Percentiles rank a stretch among this genome's conserved stretches.
Evolutionary conservation across 2,113 vertebrate species (phyloP).

Genomic region (Polyodon spathula): DNA sequence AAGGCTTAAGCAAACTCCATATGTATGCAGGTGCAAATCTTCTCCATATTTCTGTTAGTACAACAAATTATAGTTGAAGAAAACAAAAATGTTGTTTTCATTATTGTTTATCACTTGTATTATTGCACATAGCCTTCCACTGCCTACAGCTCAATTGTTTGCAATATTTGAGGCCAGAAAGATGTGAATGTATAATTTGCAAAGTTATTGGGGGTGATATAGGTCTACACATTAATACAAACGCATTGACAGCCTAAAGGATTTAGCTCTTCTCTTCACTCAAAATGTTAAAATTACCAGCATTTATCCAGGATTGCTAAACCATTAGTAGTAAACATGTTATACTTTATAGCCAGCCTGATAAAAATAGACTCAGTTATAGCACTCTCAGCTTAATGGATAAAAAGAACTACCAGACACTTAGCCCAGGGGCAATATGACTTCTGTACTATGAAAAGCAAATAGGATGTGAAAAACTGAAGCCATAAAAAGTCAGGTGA

Average conservation of each 20-base stretch:
- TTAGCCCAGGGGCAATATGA: slow-evolving; percentile 9
- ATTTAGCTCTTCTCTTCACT: slow-evolving; percentile 15
- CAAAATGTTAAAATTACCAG: slow-evolving; percentile 14
- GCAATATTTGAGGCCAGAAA: slow-evolving; percentile 6
- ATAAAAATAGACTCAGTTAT: slow-evolving; percentile 25
- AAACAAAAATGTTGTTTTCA: slow-evolving; percentile 8
- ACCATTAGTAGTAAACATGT: slow-evolving; percentile 5
- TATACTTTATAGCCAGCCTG: slow-evolving; percentile 3
- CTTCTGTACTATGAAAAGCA: slow-evolving; percentile 3
- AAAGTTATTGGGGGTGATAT: slow-evolving; percentile 14
- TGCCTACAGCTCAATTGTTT: slow-evolving; percentile 12
- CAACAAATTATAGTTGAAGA: not conserved
- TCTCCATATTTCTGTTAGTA: not conserved
- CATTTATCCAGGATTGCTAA: slow-evolving; percentile 11
- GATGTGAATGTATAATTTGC: slow-evolving; percentile 4
- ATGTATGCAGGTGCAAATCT: not conserved
- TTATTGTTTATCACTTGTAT: slow-evolving; percentile 14
- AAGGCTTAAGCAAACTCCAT: not conserved
- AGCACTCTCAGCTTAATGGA: not conserved
- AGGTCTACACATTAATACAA: slow-evolving; percentile 12
- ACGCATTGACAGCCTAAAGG: slow-evolving; percentile 14
- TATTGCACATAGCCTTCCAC: slow-evolving; percentile 7
- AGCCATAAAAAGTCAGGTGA: not conserved
- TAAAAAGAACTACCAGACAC: slow-evolving; percentile 6
- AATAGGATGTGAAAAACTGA: not conserved